Conservation (phyloP, 2,888 invertebrate species). For the Orchesella flavescens region DNA sequence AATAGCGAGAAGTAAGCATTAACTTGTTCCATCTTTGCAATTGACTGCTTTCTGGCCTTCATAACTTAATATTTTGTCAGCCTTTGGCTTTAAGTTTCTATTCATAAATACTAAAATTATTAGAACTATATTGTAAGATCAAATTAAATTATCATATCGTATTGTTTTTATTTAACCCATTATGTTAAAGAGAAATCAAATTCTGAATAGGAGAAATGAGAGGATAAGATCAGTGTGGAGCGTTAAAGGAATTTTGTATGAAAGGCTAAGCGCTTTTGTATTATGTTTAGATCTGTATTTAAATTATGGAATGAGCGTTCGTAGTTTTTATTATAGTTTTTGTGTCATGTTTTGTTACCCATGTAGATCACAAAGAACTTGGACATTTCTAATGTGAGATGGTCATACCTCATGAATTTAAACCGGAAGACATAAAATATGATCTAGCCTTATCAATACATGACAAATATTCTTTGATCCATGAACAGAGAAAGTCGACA, state of each 20-base stretch:
- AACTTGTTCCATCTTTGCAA: not conserved
- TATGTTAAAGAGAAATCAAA: not conserved
- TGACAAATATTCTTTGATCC: not conserved
- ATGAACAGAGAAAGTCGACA: too few species aligned
- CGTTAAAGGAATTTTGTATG: not conserved
- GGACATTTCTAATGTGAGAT: too few species aligned
- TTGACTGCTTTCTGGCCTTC: not conserved
- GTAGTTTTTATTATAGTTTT: not conserved
- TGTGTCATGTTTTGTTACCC: not conserved
- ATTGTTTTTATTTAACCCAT: not conserved
- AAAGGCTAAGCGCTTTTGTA: not conserved
- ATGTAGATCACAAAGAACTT: too few species aligned
- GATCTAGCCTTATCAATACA: not conserved
- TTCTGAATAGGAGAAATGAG: not conserved
- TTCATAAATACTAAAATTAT: not conserved
- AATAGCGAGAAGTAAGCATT: constrained; percentile 38
- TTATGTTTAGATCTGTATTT: not conserved
- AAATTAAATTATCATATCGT: too few species aligned
- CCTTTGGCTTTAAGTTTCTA: constrained; percentile 48
- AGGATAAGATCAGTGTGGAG: not conserved
- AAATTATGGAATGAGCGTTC: not conserved
- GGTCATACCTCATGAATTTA: too few species aligned
- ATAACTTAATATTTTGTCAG: constrained; percentile 24
- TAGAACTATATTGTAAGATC: constrained; percentile 9
- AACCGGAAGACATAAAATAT: too few species aligned